phyloP scores from a whole-genome alignment of 2,797 vertebrate genomes.

The Melanogrammus aeglefinus region DNA sequence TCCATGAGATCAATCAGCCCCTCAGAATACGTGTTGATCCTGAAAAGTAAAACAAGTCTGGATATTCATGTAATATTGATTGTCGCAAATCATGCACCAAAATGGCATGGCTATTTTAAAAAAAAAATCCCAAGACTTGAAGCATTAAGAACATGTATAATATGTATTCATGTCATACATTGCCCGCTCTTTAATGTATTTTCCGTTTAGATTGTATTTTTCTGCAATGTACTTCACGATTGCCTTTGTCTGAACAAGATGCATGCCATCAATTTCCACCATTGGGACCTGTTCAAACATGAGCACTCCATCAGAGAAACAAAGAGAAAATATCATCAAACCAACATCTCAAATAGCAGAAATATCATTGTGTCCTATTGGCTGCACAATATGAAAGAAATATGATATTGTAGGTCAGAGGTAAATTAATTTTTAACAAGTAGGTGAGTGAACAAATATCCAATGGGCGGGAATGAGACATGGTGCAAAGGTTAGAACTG shows the following conservation, averaged over 20 bases:
- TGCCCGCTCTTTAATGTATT: constrained; percentile 72
- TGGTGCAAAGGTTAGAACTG: neutral
- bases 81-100: neutral
- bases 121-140: neutral
- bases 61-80: neutral
- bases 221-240: constrained; percentile 76
- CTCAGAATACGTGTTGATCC: constrained; percentile 88
- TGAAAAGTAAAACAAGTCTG: constrained; percentile 42
- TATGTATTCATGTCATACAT: constrained; percentile 61
- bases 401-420: neutral
- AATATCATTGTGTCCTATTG: neutral
- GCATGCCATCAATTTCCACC: constrained; percentile 77
- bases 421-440: neutral
- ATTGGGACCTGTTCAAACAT: constrained; percentile 73
- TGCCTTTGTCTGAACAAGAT: constrained; percentile 79
- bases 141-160: neutral
- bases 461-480: no score
- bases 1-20: constrained; percentile 79
- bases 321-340: neutral
- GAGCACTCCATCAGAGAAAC: constrained; percentile 65
- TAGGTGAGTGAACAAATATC: neutral
- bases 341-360: neutral
- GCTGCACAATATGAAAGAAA: neutral
- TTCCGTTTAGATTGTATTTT: constrained; percentile 75
- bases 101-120: neutral